These are phyloP conservation scores for Noctua comes DNA, from an alignment of 2,888 invertebrate genomes.

Conservation along the genomic window DNA sequence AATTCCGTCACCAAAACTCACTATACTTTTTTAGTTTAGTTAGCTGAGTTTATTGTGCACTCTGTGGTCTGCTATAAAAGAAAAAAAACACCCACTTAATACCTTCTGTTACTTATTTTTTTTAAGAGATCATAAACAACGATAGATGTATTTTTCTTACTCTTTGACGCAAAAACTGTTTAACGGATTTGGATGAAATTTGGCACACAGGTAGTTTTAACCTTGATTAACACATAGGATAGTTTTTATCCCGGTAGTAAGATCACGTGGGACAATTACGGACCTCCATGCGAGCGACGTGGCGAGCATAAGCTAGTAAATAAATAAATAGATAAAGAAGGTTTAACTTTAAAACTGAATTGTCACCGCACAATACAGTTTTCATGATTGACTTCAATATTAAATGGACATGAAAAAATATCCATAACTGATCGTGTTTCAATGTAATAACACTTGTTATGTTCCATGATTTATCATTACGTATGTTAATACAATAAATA, in stretches of 20 bases:
- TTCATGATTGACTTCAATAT: neutral
- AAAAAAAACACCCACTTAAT: neutral
- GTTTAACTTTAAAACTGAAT: neutral
- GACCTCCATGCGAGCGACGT: neutral
- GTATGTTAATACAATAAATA: constrained; percentile 53
- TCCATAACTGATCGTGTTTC: constrained; percentile 27
- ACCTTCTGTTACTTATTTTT: neutral
- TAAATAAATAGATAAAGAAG: neutral
- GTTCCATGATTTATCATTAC: constrained; percentile 31
- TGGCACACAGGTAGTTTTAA: neutral
- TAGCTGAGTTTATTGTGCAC: neutral
- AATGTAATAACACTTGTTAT: constrained; percentile 22
- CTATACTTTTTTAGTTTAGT: neutral
- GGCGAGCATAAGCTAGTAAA: neutral
- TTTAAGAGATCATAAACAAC: neutral
- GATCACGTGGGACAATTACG: neutral
- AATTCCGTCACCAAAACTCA: neutral
- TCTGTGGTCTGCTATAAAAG: neutral
- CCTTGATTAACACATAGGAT: neutral
- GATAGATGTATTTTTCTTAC: neutral
- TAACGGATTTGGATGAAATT: neutral
- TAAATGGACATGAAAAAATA: constrained; percentile 17
- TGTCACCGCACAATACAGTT: neutral
- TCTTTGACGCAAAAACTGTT: neutral
- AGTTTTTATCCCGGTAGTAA: neutral